Evolutionary conservation across 2,113 vertebrate genomes (phyloP).

Genomic region (Nannobrachium achirus): DNA sequence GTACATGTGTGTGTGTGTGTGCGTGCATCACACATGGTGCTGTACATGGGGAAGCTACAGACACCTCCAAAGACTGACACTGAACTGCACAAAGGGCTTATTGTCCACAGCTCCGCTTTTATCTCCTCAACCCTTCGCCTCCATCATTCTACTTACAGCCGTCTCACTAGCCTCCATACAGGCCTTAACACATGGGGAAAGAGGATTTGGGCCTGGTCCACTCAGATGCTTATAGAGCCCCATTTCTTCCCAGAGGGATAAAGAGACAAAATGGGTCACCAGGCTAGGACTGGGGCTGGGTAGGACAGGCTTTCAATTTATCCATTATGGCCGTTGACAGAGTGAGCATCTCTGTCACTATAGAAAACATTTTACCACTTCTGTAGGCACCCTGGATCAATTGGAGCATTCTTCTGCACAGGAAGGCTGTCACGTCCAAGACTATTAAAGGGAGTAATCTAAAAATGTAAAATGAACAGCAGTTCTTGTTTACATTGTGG

Average conservation of each 20-base stretch:
- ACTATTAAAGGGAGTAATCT: background rate
- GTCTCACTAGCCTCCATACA: slow-evolving; percentile 14
- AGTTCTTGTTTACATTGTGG: background rate
- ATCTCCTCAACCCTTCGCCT: slow-evolving; percentile 38
- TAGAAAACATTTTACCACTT: slow-evolving; percentile 4
- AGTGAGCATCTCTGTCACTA: no score
- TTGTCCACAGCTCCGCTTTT: slow-evolving; percentile 42
- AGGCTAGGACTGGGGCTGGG: background rate
- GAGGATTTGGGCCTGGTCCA: slow-evolving; percentile 32
- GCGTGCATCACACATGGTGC: background rate
- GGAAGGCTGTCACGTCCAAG: background rate
- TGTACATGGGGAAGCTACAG: slow-evolving; percentile 43
- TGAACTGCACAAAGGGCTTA: slow-evolving; percentile 47
- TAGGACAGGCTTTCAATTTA: slow-evolving; percentile 13
- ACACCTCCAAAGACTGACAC: slow-evolving; percentile 55
- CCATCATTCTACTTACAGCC: slow-evolving; percentile 29
- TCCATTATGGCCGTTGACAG: slow-evolving; percentile 12
- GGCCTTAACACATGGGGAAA: slow-evolving; percentile 26
- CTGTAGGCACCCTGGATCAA: no score
- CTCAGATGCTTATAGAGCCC: slow-evolving; percentile 21
- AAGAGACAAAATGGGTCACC: background rate
- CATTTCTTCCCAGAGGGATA: slow-evolving; percentile 26
- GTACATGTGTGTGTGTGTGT: background rate
- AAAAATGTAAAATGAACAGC: background rate
- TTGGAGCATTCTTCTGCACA: background rate